These are phyloP conservation scores for Actinemys pallida DNA, from an alignment of 2,113 vertebrate species.

Conservation along the genomic window DNA sequence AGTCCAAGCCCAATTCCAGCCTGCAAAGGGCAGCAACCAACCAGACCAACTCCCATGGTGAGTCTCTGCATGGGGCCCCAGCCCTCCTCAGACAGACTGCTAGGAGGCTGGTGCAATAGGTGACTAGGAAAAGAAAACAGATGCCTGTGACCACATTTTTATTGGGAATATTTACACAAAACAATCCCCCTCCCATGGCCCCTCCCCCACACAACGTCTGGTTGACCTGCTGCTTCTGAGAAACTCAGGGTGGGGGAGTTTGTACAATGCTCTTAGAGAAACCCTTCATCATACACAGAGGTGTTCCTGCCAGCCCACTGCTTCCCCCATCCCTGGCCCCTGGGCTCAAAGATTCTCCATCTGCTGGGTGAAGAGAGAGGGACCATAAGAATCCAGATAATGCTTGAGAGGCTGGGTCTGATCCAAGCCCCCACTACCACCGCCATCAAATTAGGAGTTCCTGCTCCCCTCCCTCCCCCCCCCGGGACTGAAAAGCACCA, in stretches of 20 bases:
- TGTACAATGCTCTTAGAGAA: not conserved
- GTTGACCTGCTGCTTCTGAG: not conserved
- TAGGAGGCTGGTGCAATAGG: not conserved
- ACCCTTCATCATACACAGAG: not conserved
- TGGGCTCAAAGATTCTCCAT: not conserved
- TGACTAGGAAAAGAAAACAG: not conserved
- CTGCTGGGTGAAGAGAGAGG: not conserved
- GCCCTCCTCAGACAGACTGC: not conserved
- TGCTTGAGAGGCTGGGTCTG: not conserved
- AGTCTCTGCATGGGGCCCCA: not conserved
- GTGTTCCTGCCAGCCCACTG: not conserved
- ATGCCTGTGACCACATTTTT: not conserved
- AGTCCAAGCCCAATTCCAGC: not conserved
- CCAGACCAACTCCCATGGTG: not conserved
- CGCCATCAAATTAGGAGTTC: not conserved
- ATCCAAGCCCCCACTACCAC: not conserved
- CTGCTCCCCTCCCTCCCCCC: not conserved
- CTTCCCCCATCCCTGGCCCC: too few relatives aligned
- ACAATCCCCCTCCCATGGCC: not conserved
- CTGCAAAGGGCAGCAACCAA: not conserved
- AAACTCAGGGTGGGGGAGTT: not conserved
- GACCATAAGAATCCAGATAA: not conserved
- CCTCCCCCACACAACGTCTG: not conserved
- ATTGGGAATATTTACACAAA: slow-evolving; percentile 1
- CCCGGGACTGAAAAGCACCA: not conserved